Conservation (phyloP, 2,888 invertebrate genomes). For the Poecilobothrus nobilitatus region DNA sequence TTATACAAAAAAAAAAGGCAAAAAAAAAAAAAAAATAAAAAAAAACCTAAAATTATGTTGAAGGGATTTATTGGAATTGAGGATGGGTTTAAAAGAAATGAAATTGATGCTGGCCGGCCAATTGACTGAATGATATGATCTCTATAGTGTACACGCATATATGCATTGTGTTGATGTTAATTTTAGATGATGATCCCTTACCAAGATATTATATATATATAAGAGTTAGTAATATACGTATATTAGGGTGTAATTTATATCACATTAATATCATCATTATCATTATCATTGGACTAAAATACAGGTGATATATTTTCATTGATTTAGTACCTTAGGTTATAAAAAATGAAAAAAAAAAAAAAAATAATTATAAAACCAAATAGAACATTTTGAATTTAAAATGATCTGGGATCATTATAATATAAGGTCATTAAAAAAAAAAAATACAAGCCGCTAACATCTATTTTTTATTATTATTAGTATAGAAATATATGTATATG, state of each 20-base stretch:
- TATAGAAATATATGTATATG: too few relatives aligned
- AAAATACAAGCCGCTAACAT: not conserved
- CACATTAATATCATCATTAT: not conserved
- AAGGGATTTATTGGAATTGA: too few relatives aligned
- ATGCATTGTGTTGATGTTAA: not conserved
- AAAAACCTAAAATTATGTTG: too few relatives aligned
- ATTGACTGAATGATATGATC: too few relatives aligned
- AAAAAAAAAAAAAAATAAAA: too few relatives aligned
- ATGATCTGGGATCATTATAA: not conserved
- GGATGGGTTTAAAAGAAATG: too few relatives aligned
- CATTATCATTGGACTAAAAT: not conserved
- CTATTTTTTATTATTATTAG: not conserved
- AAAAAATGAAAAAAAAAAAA: not conserved
- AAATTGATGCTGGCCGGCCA: too few relatives aligned
- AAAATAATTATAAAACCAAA: too few relatives aligned
- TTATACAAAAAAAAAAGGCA: too few relatives aligned
- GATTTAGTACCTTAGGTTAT: slow-evolving; percentile 2
- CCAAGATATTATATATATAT: too few relatives aligned
- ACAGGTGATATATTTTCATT: not conserved
- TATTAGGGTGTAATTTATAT: not conserved
- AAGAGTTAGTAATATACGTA: not conserved
- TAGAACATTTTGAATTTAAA: not conserved
- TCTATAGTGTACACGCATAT: too few relatives aligned
- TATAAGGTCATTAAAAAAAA: not conserved
- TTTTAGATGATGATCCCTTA: not conserved